Evolutionary conservation across 1,140 invertebrate species (phyloP).

Genomic region (Macrosteles quadrilineatus): DNA sequence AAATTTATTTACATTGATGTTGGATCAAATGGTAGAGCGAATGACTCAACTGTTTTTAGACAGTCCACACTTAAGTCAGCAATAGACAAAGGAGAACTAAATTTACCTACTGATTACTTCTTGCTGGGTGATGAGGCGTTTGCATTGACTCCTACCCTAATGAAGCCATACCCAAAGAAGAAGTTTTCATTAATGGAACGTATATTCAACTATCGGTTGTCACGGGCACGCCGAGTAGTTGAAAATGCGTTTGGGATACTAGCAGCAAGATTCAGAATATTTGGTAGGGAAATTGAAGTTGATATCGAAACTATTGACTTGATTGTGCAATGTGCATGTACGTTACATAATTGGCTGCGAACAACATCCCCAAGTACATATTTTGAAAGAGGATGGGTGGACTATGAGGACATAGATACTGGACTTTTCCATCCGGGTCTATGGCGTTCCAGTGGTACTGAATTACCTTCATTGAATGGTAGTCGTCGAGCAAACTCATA

Average conservation of each 20-base stretch:
- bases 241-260: conserved; percentile 54
- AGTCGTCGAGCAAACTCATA: conserved; percentile 3
- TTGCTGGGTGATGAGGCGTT: conserved; percentile 52
- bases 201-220: conserved; percentile 49
- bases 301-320: conserved; percentile 39
- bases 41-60: conserved; percentile 49
- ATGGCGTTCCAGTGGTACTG: conserved; percentile 5
- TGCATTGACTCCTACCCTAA: conserved; percentile 45
- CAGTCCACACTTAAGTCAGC: conserved; percentile 32
- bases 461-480: background rate
- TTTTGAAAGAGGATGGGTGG: conserved; percentile 22
- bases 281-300: conserved; percentile 45
- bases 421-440: background rate
- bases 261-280: conserved; percentile 50
- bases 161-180: conserved; percentile 47
- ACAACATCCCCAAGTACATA: conserved; percentile 19
- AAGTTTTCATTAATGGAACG: conserved; percentile 40
- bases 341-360: conserved; percentile 38
- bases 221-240: conserved; percentile 44
- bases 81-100: conserved; percentile 38
- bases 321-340: conserved; percentile 33
- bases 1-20: too few species aligned
- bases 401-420: conserved; percentile 8
- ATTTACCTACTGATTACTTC: conserved; percentile 41
- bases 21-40: conserved; percentile 47